Evolutionary conservation across 2,888 invertebrate species (phyloP).

Genomic region (Brenthis hecate): DNA sequence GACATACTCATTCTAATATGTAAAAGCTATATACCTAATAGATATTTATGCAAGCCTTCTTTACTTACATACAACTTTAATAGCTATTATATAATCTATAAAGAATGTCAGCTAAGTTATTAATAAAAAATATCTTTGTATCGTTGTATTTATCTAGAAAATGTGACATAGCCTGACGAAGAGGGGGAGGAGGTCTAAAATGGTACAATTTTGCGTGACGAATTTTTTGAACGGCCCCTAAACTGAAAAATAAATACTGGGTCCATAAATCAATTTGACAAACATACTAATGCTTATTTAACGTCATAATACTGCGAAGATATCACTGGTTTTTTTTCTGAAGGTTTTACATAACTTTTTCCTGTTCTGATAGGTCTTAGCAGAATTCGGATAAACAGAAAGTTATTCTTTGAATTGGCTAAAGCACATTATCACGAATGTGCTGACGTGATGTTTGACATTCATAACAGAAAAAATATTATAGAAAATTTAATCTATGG

Average conservation of each 20-base stretch:
- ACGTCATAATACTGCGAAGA: constrained; percentile 1
- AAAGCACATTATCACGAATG: constrained; percentile 57
- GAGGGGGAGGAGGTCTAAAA: too few relatives aligned
- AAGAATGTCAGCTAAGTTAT: too few relatives aligned
- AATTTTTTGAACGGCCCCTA: too few relatives aligned
- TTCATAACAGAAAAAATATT: constrained; percentile 11
- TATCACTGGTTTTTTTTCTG: constrained; percentile 9
- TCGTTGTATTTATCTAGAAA: too few relatives aligned
- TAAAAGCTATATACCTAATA: not conserved
- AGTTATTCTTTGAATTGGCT: constrained; percentile 68
- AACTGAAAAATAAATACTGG: too few relatives aligned
- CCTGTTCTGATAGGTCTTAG: constrained; percentile 56
- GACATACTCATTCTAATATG: not conserved
- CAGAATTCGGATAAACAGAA: constrained; percentile 60
- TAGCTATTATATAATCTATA: too few relatives aligned
- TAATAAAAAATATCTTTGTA: too few relatives aligned
- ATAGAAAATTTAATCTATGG: not conserved
- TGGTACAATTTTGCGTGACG: too few relatives aligned
- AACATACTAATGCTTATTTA: not conserved
- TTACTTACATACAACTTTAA: too few relatives aligned
- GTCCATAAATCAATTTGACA: too few relatives aligned
- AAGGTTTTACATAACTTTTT: constrained; percentile 47
- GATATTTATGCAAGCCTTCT: too few relatives aligned
- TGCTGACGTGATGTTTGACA: constrained; percentile 36
- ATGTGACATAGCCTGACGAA: too few relatives aligned